Evolutionary conservation across 2,888 invertebrate genomes (phyloP).

Genomic region (Drosophila koepferae): DNA sequence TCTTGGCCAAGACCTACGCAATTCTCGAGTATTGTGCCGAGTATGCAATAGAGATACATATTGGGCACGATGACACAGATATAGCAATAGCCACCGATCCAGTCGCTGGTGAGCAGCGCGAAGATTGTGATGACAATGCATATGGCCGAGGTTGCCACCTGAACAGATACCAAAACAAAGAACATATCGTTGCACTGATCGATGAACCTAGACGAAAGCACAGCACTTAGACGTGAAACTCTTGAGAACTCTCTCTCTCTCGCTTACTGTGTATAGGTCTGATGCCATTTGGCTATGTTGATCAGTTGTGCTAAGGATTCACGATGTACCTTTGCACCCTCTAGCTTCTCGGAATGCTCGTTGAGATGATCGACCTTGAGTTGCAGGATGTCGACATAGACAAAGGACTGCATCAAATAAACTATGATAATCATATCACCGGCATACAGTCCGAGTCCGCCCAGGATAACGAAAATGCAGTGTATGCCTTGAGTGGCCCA

Average conservation of each 20-base stretch:
- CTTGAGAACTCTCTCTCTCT: not conserved
- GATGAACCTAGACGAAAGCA: slow-evolving; percentile 39
- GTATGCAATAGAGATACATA: slow-evolving; percentile 68
- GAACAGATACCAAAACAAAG: slow-evolving; percentile 50
- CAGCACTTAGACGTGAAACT: not conserved
- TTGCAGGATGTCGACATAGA: slow-evolving; percentile 59
- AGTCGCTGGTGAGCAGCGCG: slow-evolving; percentile 52
- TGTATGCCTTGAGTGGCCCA: slow-evolving; percentile 49
- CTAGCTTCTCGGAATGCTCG: not conserved
- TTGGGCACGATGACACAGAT: slow-evolving; percentile 39
- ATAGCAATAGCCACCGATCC: slow-evolving; percentile 65
- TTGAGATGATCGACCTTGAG: slow-evolving; percentile 60
- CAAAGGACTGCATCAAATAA: slow-evolving; percentile 43
- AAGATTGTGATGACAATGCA: slow-evolving; percentile 66
- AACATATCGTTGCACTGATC: slow-evolving; percentile 52
- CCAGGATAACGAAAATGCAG: slow-evolving; percentile 32
- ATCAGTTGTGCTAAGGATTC: not conserved
- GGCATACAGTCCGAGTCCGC: slow-evolving; percentile 57
- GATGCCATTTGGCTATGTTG: slow-evolving; percentile 19
- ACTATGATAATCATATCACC: slow-evolving; percentile 62
- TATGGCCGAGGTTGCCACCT: slow-evolving; percentile 46
- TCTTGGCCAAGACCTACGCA: slow-evolving; percentile 34
- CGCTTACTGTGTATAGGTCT: slow-evolving; percentile 28
- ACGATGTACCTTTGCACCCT: rapidly evolving
- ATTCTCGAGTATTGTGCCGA: slow-evolving; percentile 65